Conservation (phyloP, 2,888 invertebrate species). For the Rambutsinella grinnellia region DNA sequence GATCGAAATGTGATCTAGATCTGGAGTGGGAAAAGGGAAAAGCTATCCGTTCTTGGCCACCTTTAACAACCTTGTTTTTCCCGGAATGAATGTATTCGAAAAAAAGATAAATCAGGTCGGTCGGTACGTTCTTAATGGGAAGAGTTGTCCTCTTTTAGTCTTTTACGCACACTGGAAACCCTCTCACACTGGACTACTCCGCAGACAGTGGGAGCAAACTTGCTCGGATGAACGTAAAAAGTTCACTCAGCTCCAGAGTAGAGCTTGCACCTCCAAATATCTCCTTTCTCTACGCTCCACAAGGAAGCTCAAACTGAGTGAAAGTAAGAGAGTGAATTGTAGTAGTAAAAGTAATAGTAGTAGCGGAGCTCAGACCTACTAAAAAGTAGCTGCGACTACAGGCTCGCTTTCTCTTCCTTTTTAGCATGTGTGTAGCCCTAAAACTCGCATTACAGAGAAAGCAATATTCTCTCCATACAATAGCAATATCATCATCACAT, state of each 20-base stretch:
- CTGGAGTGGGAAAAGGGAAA: slow-evolving; percentile 14
- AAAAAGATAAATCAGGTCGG: slow-evolving; percentile 30
- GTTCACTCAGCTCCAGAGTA: slow-evolving; percentile 36
- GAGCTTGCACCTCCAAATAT: slow-evolving; percentile 45
- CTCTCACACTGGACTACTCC: too few species aligned
- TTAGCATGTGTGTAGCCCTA: too few species aligned
- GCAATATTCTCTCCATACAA: slow-evolving; percentile 6
- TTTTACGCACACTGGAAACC: too few species aligned
- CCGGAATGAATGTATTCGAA: slow-evolving; percentile 30
- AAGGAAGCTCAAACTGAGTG: slow-evolving; percentile 46
- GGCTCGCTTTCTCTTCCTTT: too few species aligned
- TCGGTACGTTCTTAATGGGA: slow-evolving; percentile 18
- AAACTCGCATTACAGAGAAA: too few species aligned
- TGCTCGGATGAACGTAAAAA: slow-evolving; percentile 29
- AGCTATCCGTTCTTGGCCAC: slow-evolving; percentile 36
- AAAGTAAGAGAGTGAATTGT: slow-evolving; percentile 33
- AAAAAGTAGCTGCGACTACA: too few species aligned
- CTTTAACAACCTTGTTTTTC: slow-evolving; percentile 31
- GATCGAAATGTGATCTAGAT: too few species aligned
- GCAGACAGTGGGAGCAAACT: slow-evolving; percentile 18
- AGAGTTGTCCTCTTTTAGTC: too few species aligned
- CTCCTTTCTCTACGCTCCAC: slow-evolving; percentile 20
- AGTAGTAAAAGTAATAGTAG: slow-evolving; percentile 14
- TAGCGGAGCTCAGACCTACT: too few species aligned
- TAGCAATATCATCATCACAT: slow-evolving; percentile 5